Evolutionary conservation across 2,888 invertebrate species (phyloP).

Genomic region (Torymus aiolomorphi): DNA sequence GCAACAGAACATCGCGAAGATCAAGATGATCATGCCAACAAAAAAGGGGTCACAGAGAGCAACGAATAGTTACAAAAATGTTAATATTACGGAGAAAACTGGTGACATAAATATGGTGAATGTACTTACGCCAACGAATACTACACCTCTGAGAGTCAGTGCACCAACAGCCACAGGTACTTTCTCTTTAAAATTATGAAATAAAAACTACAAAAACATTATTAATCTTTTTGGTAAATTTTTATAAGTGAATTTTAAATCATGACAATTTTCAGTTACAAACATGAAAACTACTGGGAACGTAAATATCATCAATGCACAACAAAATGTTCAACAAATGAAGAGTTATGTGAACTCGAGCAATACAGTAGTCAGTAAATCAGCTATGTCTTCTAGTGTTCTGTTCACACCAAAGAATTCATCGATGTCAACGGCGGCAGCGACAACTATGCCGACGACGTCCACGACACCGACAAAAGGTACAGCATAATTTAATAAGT

Average conservation of each 20-base stretch:
- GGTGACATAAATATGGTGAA: slow-evolving; percentile 64
- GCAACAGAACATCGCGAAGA: slow-evolving; percentile 62
- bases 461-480: slow-evolving; percentile 66
- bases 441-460: slow-evolving; percentile 58
- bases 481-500: slow-evolving; percentile 60
- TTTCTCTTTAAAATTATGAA: background rate
- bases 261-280: slow-evolving; percentile 20
- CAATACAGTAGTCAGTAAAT: slow-evolving; percentile 61
- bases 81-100: slow-evolving; percentile 62
- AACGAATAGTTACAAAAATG: slow-evolving; percentile 64
- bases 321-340: slow-evolving; percentile 40
- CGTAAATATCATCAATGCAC: slow-evolving; percentile 62
- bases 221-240: no score
- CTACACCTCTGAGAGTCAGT: slow-evolving; percentile 11
- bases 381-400: slow-evolving; percentile 65
- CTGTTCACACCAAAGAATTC: slow-evolving; percentile 66
- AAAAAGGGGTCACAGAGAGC: slow-evolving; percentile 66
- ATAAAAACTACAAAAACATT: no score
- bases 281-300: slow-evolving; percentile 53
- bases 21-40: slow-evolving; percentile 66
- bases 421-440: slow-evolving; percentile 59
- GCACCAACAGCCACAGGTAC: slow-evolving; percentile 36
- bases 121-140: slow-evolving; percentile 56
- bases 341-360: slow-evolving; percentile 33
- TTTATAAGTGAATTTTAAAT: background rate